These are phyloP conservation scores for Pristis pectinata DNA, from an alignment of 2,797 vertebrate genomes.

Conservation along the genomic window DNA sequence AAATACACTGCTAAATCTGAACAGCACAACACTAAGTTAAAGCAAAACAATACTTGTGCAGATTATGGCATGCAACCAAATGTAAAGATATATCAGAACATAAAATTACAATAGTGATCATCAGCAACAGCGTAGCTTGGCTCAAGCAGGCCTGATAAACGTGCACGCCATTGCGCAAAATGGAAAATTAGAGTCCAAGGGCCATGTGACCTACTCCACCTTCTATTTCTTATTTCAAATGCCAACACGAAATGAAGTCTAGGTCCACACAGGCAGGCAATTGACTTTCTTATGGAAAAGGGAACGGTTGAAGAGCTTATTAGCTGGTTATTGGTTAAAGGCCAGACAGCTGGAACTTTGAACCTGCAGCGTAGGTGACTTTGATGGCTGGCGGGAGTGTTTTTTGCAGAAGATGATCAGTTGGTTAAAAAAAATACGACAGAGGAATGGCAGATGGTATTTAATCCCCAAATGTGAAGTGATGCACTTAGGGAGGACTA, in stretches of 20 bases:
- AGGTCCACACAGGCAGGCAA: background rate
- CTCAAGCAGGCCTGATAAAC: background rate
- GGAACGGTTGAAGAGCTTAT: background rate
- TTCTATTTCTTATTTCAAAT: background rate
- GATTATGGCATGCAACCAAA: background rate
- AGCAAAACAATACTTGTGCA: background rate
- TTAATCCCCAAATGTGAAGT: no score
- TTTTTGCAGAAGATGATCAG: background rate
- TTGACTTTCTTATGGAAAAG: background rate
- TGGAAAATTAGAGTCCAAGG: no score
- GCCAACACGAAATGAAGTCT: background rate
- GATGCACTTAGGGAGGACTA: no score
- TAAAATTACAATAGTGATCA: background rate
- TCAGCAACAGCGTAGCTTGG: background rate
- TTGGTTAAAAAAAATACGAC: no score
- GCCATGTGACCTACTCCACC: no score
- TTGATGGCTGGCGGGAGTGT: no score
- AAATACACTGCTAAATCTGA: background rate
- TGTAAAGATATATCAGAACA: background rate
- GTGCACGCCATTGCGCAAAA: no score
- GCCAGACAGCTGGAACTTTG: background rate
- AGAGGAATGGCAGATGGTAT: no score
- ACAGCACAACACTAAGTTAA: background rate
- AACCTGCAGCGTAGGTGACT: background rate
- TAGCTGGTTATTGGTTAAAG: background rate